These are phyloP conservation scores for Pteronura brasiliensis DNA, from an alignment of 2,113 vertebrate genomes.

Conservation along the genomic window DNA sequence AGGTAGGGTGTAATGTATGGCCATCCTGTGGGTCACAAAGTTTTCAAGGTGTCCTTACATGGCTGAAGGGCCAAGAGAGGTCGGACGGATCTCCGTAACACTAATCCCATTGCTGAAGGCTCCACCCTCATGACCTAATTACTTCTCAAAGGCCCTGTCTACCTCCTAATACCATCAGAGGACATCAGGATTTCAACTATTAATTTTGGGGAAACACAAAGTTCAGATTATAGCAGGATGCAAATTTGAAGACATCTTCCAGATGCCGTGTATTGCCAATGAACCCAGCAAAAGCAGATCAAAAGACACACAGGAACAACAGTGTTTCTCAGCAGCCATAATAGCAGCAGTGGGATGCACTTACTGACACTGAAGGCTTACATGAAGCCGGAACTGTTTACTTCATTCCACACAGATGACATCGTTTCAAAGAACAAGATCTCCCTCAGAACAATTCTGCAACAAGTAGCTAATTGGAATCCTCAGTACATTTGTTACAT, in stretches of 20 bases:
- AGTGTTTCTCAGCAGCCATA: slow-evolving; percentile 81
- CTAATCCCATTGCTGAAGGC: neutral
- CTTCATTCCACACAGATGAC: slow-evolving; percentile 83
- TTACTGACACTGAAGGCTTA: slow-evolving; percentile 83
- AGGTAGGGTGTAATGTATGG: neutral
- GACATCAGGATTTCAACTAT: neutral
- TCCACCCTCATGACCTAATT: neutral
- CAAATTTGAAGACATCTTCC: slow-evolving; percentile 81
- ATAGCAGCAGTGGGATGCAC: slow-evolving; percentile 85
- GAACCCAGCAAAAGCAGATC: slow-evolving; percentile 83
- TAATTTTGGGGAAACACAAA: neutral
- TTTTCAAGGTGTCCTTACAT: neutral
- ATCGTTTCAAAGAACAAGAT: slow-evolving; percentile 85
- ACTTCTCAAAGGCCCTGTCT: neutral
- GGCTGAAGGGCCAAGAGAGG: neutral
- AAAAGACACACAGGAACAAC: slow-evolving; percentile 80
- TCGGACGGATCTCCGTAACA: neutral
- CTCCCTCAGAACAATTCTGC: slow-evolving; percentile 57
- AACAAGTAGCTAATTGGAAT: slow-evolving; percentile 85
- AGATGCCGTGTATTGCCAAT: slow-evolving; percentile 81
- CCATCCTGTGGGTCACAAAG: neutral
- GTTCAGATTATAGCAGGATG: slow-evolving; percentile 7
- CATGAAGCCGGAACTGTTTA: slow-evolving; percentile 86
- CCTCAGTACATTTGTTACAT: slow-evolving; percentile 84
- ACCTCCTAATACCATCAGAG: neutral